These are phyloP conservation scores for Coptodon rendalli DNA, from an alignment of 2,113 vertebrate species.

Conservation along the genomic window DNA sequence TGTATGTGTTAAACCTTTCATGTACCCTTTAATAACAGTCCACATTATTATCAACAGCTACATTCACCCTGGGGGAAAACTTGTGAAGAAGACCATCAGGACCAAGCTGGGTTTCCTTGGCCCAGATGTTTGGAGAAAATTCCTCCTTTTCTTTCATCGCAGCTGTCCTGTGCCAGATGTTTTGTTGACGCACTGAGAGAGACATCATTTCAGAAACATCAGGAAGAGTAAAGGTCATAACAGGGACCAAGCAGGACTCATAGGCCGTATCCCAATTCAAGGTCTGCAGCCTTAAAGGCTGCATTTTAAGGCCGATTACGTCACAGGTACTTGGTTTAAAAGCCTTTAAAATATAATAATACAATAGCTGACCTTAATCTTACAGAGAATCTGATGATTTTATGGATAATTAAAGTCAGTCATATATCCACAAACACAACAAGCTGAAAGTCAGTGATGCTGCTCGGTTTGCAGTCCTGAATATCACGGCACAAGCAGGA, in stretches of 20 bases:
- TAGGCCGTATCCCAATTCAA: neutral
- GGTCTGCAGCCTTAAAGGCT: too few relatives aligned
- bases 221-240: neutral
- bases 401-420: too few relatives aligned
- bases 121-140: neutral
- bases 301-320: too few relatives aligned
- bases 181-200: neutral
- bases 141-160: neutral
- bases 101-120: neutral
- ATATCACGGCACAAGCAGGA: too few relatives aligned
- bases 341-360: too few relatives aligned
- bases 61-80: neutral
- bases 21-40: neutral
- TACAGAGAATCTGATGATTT: too few relatives aligned
- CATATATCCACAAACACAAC: too few relatives aligned
- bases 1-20: accelerated
- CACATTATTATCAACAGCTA: neutral
- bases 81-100: neutral
- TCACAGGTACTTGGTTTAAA: too few relatives aligned
- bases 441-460: too few relatives aligned
- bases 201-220: neutral
- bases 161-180: neutral
- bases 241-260: neutral
- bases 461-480: too few relatives aligned
- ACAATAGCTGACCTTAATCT: too few relatives aligned